phyloP scores from a whole-genome alignment of 2,888 invertebrate genomes.

The Cryptophagus acutangulus region DNA sequence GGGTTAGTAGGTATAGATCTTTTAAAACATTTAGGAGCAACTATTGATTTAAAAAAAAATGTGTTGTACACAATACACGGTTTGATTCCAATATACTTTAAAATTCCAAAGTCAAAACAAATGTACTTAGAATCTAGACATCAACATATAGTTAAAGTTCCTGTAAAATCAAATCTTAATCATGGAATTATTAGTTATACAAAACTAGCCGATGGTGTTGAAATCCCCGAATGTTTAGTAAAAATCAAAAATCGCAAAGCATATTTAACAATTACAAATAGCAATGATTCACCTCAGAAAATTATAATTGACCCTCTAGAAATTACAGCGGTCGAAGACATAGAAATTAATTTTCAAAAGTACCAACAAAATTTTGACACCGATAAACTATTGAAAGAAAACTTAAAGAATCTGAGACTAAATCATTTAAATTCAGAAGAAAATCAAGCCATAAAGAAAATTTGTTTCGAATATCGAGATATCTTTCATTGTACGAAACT shows the following conservation, averaged over 20 bases:
- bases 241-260: slow-evolving; percentile 1
- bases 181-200: neutral
- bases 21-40: slow-evolving; percentile 1
- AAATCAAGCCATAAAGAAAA: neutral
- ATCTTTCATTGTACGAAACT: neutral
- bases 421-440: slow-evolving; percentile 1
- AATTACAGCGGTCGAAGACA: neutral
- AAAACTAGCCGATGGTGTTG: neutral
- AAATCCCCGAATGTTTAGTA: slow-evolving; percentile 3
- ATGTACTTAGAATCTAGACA: neutral
- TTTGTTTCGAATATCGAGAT: slow-evolving; percentile 4
- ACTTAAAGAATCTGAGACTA: slow-evolving; percentile 1
- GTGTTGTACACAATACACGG: too few species aligned
- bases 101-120: neutral
- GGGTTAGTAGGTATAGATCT: slow-evolving; percentile 1
- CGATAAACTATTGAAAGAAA: slow-evolving; percentile 2
- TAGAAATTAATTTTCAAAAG: neutral
- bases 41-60: neutral
- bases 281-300: neutral
- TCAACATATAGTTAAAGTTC: slow-evolving; percentile 3
- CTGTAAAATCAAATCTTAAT: slow-evolving; percentile 2
- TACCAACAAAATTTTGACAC: neutral
- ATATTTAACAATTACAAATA: neutral
- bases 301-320: neutral
- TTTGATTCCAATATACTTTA: neutral